Percentiles rank a stretch among this genome's conserved stretches.
Conservation (phyloP, 1,140 invertebrate genomes). For the Zaprionus inermis region DNA sequence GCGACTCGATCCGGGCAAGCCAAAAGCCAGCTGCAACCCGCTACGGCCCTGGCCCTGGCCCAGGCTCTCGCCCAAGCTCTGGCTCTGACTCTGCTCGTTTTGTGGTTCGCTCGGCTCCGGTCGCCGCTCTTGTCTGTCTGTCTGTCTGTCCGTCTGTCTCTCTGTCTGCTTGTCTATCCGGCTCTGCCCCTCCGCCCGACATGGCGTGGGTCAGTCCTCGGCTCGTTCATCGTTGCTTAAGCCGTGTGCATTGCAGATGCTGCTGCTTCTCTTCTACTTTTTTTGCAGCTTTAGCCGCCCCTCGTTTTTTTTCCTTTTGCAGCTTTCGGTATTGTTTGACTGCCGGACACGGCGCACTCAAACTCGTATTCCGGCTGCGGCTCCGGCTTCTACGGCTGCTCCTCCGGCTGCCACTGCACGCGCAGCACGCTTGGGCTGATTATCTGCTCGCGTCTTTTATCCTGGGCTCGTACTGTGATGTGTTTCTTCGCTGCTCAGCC, state of each 20-base stretch:
- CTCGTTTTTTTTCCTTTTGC: conserved; percentile 37
- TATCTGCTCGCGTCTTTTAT: conserved; percentile 65
- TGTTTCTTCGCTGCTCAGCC: conserved; percentile 2
- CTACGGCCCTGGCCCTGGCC: conserved; percentile 22
- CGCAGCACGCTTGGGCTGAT: conserved; percentile 62
- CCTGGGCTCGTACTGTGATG: conserved; percentile 13
- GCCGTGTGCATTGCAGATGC: conserved; percentile 69
- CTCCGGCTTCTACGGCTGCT: neutral
- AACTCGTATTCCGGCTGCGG: conserved; percentile 1
- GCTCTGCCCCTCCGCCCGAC: neutral
- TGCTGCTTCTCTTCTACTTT: conserved; percentile 38
- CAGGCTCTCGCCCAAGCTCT: neutral
- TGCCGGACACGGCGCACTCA: conserved; percentile 26
- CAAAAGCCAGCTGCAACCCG: conserved; percentile 34
- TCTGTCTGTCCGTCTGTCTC: conserved; percentile 33
- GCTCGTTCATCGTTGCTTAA: conserved; percentile 62
- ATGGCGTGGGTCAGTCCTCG: conserved; percentile 23
- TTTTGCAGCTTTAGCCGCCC: conserved; percentile 34
- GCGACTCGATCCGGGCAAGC: conserved; percentile 21
- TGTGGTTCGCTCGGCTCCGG: conserved; percentile 21
- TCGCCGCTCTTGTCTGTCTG: conserved; percentile 32
- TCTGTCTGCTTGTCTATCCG: conserved; percentile 15
- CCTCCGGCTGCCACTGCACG: neutral
- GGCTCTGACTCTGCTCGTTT: conserved; percentile 37
- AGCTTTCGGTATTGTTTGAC: conserved; percentile 56